These are phyloP conservation scores for Typhlichthys eigenmanni DNA, from an alignment of 2,797 vertebrate species.

Conservation along the genomic window DNA sequence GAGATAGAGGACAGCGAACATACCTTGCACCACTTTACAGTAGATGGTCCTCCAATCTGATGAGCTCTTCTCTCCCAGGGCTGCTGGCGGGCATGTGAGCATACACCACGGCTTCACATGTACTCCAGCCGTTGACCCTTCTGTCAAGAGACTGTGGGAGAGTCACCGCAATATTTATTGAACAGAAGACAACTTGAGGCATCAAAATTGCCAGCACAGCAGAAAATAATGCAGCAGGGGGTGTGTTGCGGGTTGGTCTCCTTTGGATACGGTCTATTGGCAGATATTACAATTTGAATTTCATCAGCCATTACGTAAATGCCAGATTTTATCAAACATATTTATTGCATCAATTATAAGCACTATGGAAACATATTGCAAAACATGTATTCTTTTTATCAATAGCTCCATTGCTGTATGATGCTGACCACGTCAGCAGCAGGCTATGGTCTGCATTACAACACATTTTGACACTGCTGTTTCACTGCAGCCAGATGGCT, in stretches of 20 bases:
- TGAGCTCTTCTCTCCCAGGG: slow-evolving; percentile 17
- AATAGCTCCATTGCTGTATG: neutral
- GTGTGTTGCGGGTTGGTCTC: neutral
- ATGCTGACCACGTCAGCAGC: neutral
- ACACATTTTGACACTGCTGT: neutral
- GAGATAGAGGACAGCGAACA: neutral
- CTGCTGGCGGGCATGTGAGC: slow-evolving; percentile 30
- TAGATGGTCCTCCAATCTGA: slow-evolving; percentile 10
- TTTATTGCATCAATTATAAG: slow-evolving; percentile 20
- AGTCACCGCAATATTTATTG: slow-evolving; percentile 19
- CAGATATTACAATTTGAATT: neutral
- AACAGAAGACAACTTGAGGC: slow-evolving; percentile 24
- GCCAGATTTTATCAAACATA: slow-evolving; percentile 2
- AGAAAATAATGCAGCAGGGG: slow-evolving; percentile 30
- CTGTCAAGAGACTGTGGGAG: slow-evolving; percentile 37
- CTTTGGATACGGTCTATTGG: slow-evolving; percentile 3
- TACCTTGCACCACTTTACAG: neutral
- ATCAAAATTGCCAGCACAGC: slow-evolving; percentile 30
- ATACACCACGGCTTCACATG: slow-evolving; percentile 32
- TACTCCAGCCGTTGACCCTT: slow-evolving; percentile 52
- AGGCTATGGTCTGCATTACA: neutral
- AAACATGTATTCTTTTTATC: neutral
- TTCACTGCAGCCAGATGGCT: slow-evolving; percentile 7
- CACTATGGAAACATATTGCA: neutral
- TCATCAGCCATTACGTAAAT: slow-evolving; percentile 1